A percentile compares a stretch with the other conserved stretches of the same genome.
Evolutionary conservation across 2,888 invertebrate species (phyloP).

Genomic region (Thereva nobilitata): DNA sequence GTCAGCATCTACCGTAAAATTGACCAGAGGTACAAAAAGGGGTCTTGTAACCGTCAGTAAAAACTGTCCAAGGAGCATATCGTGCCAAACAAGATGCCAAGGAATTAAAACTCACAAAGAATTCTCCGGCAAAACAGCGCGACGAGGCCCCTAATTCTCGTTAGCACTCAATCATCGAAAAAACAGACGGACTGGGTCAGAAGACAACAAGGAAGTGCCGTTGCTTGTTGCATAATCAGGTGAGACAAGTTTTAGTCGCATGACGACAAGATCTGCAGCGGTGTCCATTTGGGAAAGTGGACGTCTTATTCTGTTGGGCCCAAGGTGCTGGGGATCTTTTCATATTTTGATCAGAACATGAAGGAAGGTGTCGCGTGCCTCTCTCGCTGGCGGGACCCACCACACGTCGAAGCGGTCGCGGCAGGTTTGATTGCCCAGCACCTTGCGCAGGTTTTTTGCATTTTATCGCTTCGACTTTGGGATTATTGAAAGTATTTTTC

Average conservation of each 20-base stretch:
- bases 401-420: constrained; percentile 25
- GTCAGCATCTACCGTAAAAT: no score
- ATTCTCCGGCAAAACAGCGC: neutral
- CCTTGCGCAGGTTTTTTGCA: constrained; percentile 20
- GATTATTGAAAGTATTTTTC: constrained; percentile 34
- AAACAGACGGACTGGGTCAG: constrained; percentile 15
- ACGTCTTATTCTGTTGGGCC: no score
- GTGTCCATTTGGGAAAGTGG: no score
- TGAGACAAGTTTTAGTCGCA: constrained; percentile 31
- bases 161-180: constrained; percentile 27
- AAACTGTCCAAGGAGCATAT: no score
- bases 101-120: no score
- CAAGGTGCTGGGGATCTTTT: constrained; percentile 11
- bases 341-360: constrained; percentile 28
- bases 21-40: no score
- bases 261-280: neutral
- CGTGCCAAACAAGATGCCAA: no score
- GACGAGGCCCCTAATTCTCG: constrained; percentile 4
- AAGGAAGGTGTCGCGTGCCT: constrained; percentile 30
- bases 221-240: constrained; percentile 33
- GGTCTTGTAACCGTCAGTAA: no score
- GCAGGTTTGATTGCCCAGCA: constrained; percentile 10
- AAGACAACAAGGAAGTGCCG: constrained; percentile 28
- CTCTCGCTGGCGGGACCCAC: constrained; percentile 1
- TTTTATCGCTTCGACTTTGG: constrained; percentile 17